A percentile compares a stretch with the other conserved stretches of the same genome.
These are phyloP conservation scores for Tricholauxania praeusta DNA, from an alignment of 2,888 invertebrate species.

Conservation along the genomic window DNA sequence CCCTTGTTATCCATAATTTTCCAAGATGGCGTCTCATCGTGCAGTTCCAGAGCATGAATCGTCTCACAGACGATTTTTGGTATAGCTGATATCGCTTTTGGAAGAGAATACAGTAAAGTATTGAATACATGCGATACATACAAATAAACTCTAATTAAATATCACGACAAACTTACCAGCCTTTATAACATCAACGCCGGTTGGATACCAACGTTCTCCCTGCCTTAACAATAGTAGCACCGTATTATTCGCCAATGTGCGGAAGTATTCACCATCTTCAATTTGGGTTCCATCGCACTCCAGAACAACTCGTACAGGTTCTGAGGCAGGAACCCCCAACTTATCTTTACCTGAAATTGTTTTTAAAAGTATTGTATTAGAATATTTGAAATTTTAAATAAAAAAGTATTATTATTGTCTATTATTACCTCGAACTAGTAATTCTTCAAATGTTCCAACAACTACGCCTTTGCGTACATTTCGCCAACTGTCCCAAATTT, in stretches of 20 bases:
- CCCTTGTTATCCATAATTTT: slow-evolving; percentile 99
- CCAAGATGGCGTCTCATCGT: slow-evolving; percentile 97
- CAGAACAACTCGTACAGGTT: slow-evolving; percentile 90
- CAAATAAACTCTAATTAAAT: not conserved
- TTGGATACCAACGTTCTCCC: slow-evolving; percentile 94
- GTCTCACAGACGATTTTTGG: slow-evolving; percentile 98
- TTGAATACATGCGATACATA: not conserved
- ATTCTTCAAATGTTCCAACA: slow-evolving; percentile 91
- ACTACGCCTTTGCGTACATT: slow-evolving; percentile 93
- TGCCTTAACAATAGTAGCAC: slow-evolving; percentile 88
- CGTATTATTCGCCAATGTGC: slow-evolving; percentile 91
- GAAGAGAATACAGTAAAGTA: slow-evolving; percentile 28
- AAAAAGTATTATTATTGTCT: not conserved
- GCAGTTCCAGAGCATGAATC: slow-evolving; percentile 93
- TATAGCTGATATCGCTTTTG: slow-evolving; percentile 90
- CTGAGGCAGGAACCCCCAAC: slow-evolving; percentile 86
- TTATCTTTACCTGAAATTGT: slow-evolving; percentile 83
- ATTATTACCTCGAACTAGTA: slow-evolving; percentile 81
- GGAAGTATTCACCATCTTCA: slow-evolving; percentile 96
- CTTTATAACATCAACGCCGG: slow-evolving; percentile 93
- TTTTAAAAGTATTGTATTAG: not conserved
- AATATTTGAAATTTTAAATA: not conserved
- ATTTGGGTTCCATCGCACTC: slow-evolving; percentile 97
- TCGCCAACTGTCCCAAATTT: slow-evolving; percentile 96
- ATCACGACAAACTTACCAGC: slow-evolving; percentile 77